Evolutionary conservation across 2,113 vertebrate genomes (phyloP).

Genomic region (Ploceus nigricollis): DNA sequence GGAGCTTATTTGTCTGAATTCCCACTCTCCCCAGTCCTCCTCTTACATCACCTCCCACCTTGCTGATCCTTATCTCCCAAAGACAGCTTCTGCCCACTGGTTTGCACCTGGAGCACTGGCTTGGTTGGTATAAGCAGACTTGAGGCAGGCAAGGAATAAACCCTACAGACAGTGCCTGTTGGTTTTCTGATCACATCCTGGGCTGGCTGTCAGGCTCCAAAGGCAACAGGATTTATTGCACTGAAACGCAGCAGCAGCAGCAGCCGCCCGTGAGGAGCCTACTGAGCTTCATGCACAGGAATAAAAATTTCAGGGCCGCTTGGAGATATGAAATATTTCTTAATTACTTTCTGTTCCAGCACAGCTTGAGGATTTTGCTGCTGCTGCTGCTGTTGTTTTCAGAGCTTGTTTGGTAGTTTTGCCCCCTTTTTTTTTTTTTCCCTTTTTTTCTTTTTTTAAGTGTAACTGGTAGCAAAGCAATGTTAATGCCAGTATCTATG

Average conservation of each 20-base stretch:
- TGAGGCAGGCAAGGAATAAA: conserved; percentile 15
- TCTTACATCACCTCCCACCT: background rate
- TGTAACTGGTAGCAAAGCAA: background rate
- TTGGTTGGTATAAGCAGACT: background rate
- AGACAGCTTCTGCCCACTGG: background rate
- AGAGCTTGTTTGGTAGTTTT: background rate
- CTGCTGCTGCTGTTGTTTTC: conserved; percentile 23
- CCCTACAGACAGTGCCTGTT: conserved; percentile 34
- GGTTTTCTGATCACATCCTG: conserved; percentile 70
- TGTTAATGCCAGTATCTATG: background rate
- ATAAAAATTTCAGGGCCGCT: conserved; percentile 61
- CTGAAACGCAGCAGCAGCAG: conserved; percentile 42
- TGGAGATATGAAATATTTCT: conserved; percentile 60
- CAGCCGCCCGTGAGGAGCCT: conserved; percentile 52
- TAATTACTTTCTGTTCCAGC: conserved; percentile 60
- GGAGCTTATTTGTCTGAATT: background rate
- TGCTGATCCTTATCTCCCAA: background rate
- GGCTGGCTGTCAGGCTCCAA: conserved; percentile 65
- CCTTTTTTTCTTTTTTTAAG: background rate
- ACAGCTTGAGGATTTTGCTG: conserved; percentile 34
- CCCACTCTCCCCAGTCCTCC: background rate
- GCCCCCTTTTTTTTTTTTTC: background rate
- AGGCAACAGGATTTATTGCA: conserved; percentile 70
- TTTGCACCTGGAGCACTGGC: background rate
- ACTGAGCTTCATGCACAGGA: conserved; percentile 30